Conservation (phyloP, 2,888 invertebrate genomes). For the Melolontha melolontha region DNA sequence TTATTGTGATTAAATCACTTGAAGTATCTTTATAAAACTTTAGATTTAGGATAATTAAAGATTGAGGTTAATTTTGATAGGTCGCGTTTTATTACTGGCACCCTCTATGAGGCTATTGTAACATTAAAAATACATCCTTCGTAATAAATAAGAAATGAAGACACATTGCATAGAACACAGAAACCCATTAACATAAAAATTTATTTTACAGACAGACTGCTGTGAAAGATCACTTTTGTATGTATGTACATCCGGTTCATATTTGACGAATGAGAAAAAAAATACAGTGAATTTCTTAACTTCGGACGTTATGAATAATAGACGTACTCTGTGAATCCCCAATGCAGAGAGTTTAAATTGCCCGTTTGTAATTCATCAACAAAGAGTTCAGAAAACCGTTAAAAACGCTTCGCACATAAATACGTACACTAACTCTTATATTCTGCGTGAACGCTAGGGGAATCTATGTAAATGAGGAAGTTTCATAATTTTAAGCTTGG, state of each 20-base stretch:
- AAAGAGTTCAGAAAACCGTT: constrained; percentile 45
- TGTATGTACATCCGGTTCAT: constrained; percentile 5
- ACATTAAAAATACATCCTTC: no score
- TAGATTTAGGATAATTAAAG: no score
- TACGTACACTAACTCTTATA: constrained; percentile 31
- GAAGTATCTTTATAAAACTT: no score
- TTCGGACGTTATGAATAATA: constrained; percentile 13
- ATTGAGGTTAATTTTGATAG: no score
- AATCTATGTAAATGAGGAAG: constrained; percentile 55
- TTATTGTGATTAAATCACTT: no score
- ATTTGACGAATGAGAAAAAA: constrained; percentile 7
- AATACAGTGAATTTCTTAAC: constrained; percentile 13
- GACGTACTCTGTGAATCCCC: constrained; percentile 9
- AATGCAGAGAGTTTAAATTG: constrained; percentile 18
- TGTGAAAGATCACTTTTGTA: no score
- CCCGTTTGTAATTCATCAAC: constrained; percentile 43
- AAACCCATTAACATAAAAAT: no score
- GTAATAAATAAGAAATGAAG: no score
- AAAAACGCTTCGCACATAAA: constrained; percentile 44
- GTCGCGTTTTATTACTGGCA: no score
- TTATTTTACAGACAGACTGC: no score
- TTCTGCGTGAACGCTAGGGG: constrained; percentile 38
- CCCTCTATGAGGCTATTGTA: no score
- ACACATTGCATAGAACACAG: no score
- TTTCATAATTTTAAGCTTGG: constrained; percentile 50